Percentiles rank a stretch among this genome's conserved stretches.
Evolutionary conservation across 2,888 invertebrate genomes (phyloP).

Genomic region (Cryptocephalus primarius): DNA sequence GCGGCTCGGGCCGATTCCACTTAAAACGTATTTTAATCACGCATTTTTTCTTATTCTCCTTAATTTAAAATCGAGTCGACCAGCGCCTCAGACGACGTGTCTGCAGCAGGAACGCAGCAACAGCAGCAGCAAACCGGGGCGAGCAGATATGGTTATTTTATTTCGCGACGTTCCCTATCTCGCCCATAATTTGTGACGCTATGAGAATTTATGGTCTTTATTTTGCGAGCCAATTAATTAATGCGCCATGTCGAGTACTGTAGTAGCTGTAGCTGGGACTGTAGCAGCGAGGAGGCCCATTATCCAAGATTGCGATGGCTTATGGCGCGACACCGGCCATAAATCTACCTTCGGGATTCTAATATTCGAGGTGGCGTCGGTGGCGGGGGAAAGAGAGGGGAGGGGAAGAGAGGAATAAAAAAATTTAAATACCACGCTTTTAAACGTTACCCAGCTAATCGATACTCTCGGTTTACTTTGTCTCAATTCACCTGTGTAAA

Average conservation of each 20-base stretch:
- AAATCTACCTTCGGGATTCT: conserved; percentile 36
- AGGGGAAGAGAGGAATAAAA: too few relatives aligned
- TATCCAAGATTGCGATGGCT: conserved; percentile 39
- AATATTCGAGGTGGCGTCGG: conserved; percentile 26
- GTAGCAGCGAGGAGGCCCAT: conserved; percentile 29
- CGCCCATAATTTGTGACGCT: conserved; percentile 40
- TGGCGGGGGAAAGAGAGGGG: not conserved
- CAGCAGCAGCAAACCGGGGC: conserved; percentile 10
- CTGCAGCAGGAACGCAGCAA: not conserved
- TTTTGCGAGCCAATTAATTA: conserved; percentile 42
- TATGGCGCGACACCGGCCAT: conserved; percentile 35
- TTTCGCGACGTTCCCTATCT: conserved; percentile 40
- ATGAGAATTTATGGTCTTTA: conserved; percentile 41
- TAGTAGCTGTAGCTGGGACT: conserved; percentile 23
- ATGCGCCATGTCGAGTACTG: conserved; percentile 28
- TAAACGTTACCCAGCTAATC: too few relatives aligned
- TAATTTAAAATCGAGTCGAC: conserved; percentile 8
- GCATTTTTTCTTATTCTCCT: not conserved
- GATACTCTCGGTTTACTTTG: too few relatives aligned
- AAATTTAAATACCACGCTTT: too few relatives aligned
- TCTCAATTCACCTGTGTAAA: too few relatives aligned
- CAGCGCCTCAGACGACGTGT: too few relatives aligned
- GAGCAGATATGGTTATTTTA: conserved; percentile 39
- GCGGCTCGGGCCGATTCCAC: too few relatives aligned
- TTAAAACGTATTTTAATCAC: too few relatives aligned